A percentile compares a stretch with the other conserved stretches of the same genome.
Evolutionary conservation across 2,797 vertebrate species (phyloP).

Genomic region (Neostethus bicornis): DNA sequence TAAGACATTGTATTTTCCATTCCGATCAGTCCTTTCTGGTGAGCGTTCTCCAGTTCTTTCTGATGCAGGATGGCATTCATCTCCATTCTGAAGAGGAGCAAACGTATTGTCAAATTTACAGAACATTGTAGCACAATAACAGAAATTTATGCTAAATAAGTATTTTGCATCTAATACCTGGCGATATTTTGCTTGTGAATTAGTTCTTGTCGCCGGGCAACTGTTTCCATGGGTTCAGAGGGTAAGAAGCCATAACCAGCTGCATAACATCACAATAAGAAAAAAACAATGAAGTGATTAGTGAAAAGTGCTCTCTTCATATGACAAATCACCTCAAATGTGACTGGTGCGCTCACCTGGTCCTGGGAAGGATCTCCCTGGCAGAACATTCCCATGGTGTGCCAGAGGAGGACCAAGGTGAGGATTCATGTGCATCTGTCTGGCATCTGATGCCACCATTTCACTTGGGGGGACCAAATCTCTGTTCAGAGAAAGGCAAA

Average conservation of each 20-base stretch:
- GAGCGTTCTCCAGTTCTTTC: constrained; percentile 91
- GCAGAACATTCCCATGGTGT: constrained; percentile 79
- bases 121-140: background rate
- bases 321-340: constrained; percentile 1
- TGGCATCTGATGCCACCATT: constrained; percentile 85
- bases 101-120: constrained; percentile 11
- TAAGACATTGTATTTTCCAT: constrained; percentile 86
- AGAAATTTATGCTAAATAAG: constrained; percentile 6
- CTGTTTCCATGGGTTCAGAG: constrained; percentile 89
- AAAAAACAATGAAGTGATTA: background rate
- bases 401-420: constrained; percentile 83
- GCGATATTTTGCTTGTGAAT: constrained; percentile 94
- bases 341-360: constrained; percentile 70
- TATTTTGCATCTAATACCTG: constrained; percentile 79
- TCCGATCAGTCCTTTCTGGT: constrained; percentile 86
- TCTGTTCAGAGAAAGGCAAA: constrained; percentile 66
- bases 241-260: constrained; percentile 89
- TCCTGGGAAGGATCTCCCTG: constrained; percentile 82
- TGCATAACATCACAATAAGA: constrained; percentile 32
- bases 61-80: constrained; percentile 95
- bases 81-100: constrained; percentile 84
- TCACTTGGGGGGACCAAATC: constrained; percentile 85
- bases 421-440: constrained; percentile 87
- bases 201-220: constrained; percentile 91
- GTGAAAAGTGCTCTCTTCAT: background rate